Conservation (phyloP, 1,140 invertebrate genomes). For the Galleria mellonella region DNA sequence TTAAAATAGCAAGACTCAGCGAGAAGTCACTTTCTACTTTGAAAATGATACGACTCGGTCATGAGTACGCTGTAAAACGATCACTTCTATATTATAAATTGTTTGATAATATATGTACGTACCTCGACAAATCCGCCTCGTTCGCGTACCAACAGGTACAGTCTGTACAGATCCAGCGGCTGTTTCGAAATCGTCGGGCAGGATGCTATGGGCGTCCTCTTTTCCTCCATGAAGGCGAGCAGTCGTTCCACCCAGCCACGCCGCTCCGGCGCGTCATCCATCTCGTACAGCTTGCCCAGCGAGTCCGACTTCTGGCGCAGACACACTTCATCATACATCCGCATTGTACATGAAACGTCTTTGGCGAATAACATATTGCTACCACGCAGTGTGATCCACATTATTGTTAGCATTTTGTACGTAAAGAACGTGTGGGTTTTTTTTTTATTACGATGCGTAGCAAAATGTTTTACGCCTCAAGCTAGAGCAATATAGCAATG, state of each 20-base stretch:
- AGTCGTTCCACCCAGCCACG: slow-evolving; percentile 94
- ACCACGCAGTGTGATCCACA: no score
- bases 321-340: slow-evolving; percentile 39
- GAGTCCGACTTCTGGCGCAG: slow-evolving; percentile 88
- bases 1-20: no score
- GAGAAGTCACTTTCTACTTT: no score
- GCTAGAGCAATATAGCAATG: no score
- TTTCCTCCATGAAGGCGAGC: slow-evolving; percentile 94
- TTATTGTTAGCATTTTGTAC: no score
- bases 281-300: slow-evolving; percentile 95
- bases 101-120: slow-evolving; percentile 69
- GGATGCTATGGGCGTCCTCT: slow-evolving; percentile 92
- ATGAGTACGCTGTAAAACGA: no score
- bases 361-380: no score
- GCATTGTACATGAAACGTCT: background rate
- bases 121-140: slow-evolving; percentile 98
- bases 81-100: no score
- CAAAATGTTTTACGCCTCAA: no score
- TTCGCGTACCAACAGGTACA: slow-evolving; percentile 96
- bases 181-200: slow-evolving; percentile 98
- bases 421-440: no score
- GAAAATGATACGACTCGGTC: no score
- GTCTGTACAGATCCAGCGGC: slow-evolving; percentile 96
- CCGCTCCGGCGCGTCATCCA: slow-evolving; percentile 96
- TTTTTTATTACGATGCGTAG: no score